Percentiles rank a stretch among this genome's conserved stretches.
phyloP scores from a whole-genome alignment of 2,888 invertebrate genomes.

The Oligia latruncula region DNA sequence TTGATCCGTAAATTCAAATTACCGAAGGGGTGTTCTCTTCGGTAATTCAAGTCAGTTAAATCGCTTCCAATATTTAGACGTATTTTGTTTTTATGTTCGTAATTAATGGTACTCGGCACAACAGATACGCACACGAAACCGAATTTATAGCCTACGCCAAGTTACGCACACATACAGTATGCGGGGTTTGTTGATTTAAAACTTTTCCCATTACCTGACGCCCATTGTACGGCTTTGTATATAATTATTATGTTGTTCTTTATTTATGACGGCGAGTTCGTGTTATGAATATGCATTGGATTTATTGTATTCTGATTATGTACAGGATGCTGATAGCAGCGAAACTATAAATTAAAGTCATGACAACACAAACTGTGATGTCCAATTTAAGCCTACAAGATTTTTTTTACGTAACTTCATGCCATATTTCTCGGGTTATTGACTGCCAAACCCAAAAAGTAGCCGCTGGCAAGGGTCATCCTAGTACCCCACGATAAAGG shows the following conservation, averaged over 20 bases:
- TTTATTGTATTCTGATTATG: conserved; percentile 44
- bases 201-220: conserved; percentile 72
- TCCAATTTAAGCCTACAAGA: conserved; percentile 18
- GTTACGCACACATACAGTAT: conserved; percentile 49
- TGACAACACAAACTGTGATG: background rate
- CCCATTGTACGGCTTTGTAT: conserved; percentile 60
- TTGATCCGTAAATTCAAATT: conserved; percentile 10
- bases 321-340: conserved; percentile 1
- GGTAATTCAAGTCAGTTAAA: conserved; percentile 5
- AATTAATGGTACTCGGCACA: conserved; percentile 48
- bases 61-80: conserved; percentile 30
- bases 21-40: too few relatives aligned
- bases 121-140: conserved; percentile 53
- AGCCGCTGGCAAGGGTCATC: conserved; percentile 67
- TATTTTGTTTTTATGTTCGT: conserved; percentile 50
- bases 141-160: conserved; percentile 60
- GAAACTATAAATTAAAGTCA: conserved; percentile 13
- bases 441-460: conserved; percentile 66
- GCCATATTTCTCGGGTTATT: conserved; percentile 68
- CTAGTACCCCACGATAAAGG: conserved; percentile 70
- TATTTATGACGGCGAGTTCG: conserved; percentile 52
- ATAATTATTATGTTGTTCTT: conserved; percentile 59
- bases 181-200: conserved; percentile 71
- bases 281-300: conserved; percentile 53
- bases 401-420: conserved; percentile 48